These are phyloP conservation scores for Conus ventricosus DNA, from an alignment of 1,140 invertebrate species.

Conservation along the genomic window DNA sequence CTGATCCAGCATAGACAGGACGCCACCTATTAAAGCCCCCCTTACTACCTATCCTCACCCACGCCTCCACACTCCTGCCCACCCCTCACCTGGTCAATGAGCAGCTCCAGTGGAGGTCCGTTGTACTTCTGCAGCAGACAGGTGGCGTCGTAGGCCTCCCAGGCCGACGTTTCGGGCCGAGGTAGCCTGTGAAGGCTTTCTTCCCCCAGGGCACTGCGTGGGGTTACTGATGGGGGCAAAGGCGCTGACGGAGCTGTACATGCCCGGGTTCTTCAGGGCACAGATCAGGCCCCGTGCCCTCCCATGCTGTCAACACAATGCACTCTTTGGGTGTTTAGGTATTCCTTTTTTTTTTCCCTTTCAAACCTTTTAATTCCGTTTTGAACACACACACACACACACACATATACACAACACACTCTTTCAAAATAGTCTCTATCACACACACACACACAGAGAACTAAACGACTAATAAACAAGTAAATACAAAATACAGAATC, in stretches of 20 bases:
- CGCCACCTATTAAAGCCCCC: no score
- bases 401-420: no score
- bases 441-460: constrained; percentile 6
- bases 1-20: no score
- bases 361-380: no score
- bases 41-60: no score
- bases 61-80: no score
- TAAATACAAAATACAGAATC: no score
- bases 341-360: no score
- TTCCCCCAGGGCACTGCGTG: constrained; percentile 88
- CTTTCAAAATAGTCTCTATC: background rate
- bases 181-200: constrained; percentile 88
- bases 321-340: no score
- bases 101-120: constrained; percentile 86
- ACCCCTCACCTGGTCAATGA: constrained; percentile 90
- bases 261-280: constrained; percentile 92
- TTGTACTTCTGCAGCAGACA: constrained; percentile 88
- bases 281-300: constrained; percentile 96
- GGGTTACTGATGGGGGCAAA: constrained; percentile 98
- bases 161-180: constrained; percentile 83
- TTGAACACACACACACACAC: no score
- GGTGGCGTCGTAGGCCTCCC: constrained; percentile 92
- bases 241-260: constrained; percentile 94
- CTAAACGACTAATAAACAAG: no score
- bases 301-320: constrained; percentile 85